Evolutionary conservation across 2,888 invertebrate genomes (phyloP), one percentile per base, ranked within the genome.

Genomic region (Cryptocheilus praepositus): DNA sequence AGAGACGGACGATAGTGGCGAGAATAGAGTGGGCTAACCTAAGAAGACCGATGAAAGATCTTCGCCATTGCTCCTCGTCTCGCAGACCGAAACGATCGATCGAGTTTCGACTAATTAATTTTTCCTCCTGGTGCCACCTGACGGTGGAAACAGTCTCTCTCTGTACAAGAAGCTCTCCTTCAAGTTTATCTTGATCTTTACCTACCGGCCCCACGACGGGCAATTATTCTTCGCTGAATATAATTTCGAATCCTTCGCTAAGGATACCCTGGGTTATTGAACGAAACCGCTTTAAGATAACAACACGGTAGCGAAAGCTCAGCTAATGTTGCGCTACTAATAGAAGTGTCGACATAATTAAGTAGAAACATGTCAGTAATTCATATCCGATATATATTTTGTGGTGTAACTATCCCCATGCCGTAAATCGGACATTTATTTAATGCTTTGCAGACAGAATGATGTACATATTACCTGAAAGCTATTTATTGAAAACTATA

Each of bases 101-200:
- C 43, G 59, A 57, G 66, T 70, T 67, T 60, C 67, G 75, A 71
- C 71, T 77, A 77, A 77, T 77, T 77, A 77, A 75, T 73, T 77
- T 73, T 63, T 70, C 61, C 46, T 5, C 52, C 57, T 25, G 36
- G 25, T 55, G 25, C 52, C 61, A 56, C 62, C 44, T 13, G 49
- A 57, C 25, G 13, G 49, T 28, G 13, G 18, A 25, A 16, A 36
- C 44, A 7, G 51, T 59, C 2, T 45, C 15, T 45, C 45, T 16
- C 45, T 16, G 16, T n/a, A 49, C n/a, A 49, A n/a, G 45, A 51
- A 46, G 46, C 5, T 13, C 49, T 53, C 25, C 64, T 75, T 28
- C 59, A 61, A 60, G 54, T 70, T 51, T 63, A 58, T 53, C 55
- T 59, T 19, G 49, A 52, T 55, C 45, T 36, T 58, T 25, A 67